A percentile compares a stretch with the other conserved stretches of the same genome.
Conservation (phyloP, 2,888 invertebrate genomes). For the Resseliella maxima region DNA sequence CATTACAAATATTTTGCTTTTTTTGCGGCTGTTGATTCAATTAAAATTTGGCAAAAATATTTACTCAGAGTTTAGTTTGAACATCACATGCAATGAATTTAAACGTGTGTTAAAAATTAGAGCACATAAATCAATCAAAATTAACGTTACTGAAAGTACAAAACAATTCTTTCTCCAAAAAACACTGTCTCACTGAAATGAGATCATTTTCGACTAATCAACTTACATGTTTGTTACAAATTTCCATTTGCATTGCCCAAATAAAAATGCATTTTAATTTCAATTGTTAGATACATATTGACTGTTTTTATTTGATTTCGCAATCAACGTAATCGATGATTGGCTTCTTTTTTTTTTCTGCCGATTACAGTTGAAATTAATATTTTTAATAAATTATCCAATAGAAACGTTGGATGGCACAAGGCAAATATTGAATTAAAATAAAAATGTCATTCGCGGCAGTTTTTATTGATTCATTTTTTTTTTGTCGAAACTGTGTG, state of each 20-base stretch:
- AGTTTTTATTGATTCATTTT: background rate
- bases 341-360: background rate
- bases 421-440: conserved; percentile 35
- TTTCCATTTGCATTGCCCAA: background rate
- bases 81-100: background rate
- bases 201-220: too few relatives aligned
- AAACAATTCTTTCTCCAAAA: too few relatives aligned
- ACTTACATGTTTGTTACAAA: background rate
- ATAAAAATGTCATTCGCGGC: conserved; percentile 29
- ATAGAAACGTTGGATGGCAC: background rate
- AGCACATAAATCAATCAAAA: background rate
- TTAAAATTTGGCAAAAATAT: background rate
- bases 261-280: background rate
- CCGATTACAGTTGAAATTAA: background rate
- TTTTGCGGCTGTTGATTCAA: background rate
- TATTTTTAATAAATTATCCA: conserved; percentile 25
- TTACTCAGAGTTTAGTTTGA: background rate
- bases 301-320: background rate
- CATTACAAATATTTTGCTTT: background rate
- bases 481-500: background rate
- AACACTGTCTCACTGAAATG: too few relatives aligned
- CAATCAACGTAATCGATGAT: conserved; percentile 22
- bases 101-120: background rate
- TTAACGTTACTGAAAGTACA: too few relatives aligned
- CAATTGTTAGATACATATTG: background rate